phyloP scores from a whole-genome alignment of 2,888 invertebrate genomes.

The Amphimallon solstitiale region DNA sequence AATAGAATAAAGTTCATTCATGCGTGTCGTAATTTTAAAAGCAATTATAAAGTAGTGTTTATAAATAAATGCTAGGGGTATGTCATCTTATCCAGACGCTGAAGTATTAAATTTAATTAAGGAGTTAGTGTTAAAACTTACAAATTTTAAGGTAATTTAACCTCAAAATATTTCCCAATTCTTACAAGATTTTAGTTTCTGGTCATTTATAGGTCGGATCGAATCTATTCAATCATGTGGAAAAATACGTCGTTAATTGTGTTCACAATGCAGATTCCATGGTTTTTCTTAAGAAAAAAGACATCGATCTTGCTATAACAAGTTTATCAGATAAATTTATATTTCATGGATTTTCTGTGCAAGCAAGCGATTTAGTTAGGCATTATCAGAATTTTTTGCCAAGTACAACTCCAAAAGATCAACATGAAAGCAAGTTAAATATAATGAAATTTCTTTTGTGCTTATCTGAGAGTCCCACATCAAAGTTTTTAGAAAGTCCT shows the following conservation, averaged over 20 bases:
- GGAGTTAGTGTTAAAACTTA: constrained; percentile 31
- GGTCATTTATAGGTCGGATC: constrained; percentile 52
- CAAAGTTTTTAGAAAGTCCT: constrained; percentile 53
- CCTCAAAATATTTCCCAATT: background rate
- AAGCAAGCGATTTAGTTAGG: constrained; percentile 53
- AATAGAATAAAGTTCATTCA: background rate
- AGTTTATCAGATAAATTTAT: constrained; percentile 58
- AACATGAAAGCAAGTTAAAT: constrained; percentile 51
- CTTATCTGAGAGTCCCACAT: constrained; percentile 58
- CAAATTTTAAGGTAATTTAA: constrained; percentile 35
- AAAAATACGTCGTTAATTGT: constrained; percentile 50
- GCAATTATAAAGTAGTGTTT: background rate
- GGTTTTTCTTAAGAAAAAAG: constrained; percentile 55
- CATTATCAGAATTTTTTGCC: constrained; percentile 54
- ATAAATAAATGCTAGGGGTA: background rate
- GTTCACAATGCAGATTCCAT: constrained; percentile 55
- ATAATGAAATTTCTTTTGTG: constrained; percentile 57
- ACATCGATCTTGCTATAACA: constrained; percentile 53
- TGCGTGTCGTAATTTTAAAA: background rate
- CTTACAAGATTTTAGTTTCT: constrained; percentile 7
- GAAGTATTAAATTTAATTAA: constrained; percentile 33
- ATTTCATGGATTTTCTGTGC: constrained; percentile 57
- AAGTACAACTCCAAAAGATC: constrained; percentile 47
- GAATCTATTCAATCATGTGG: constrained; percentile 50
- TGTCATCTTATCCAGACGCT: constrained; percentile 16